phyloP scores from a whole-genome alignment of 2,888 invertebrate species.

The Cecidostiba fungosa region DNA sequence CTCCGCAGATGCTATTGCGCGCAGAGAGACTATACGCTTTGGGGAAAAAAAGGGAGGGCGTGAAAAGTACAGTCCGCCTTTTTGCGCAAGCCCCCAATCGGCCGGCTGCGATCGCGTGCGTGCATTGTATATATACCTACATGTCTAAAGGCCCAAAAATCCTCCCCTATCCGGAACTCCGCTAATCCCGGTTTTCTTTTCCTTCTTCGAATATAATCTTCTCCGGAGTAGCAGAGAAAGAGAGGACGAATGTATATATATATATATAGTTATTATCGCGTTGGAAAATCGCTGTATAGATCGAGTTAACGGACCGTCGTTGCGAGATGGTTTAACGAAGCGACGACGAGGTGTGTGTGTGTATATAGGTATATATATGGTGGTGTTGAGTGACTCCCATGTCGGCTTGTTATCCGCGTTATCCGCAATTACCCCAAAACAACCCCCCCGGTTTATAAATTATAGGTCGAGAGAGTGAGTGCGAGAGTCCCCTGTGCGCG shows the following conservation, averaged over 20 bases:
- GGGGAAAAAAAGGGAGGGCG: constrained; percentile 72
- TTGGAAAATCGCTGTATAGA: constrained; percentile 25
- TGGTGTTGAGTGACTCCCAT: constrained; percentile 79
- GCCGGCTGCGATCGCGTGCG: neutral
- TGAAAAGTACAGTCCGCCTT: constrained; percentile 78
- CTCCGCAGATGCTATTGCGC: constrained; percentile 35
- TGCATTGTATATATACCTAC: neutral
- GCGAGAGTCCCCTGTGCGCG: constrained; percentile 63
- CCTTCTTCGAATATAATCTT: neutral
- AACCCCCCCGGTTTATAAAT: constrained; percentile 79
- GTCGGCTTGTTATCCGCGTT: constrained; percentile 80
- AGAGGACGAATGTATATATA: neutral
- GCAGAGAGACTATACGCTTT: constrained; percentile 28
- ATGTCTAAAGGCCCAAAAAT: neutral
- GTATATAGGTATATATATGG: neutral
- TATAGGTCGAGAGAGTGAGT: constrained; percentile 74
- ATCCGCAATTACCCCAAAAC: constrained; percentile 80
- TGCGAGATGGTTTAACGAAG: constrained; percentile 34
- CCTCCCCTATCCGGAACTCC: neutral
- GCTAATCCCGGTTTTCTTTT: neutral
- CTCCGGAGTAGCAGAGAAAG: neutral
- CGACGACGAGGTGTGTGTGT: neutral
- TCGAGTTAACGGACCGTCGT: constrained; percentile 41
- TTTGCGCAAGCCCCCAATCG: constrained; percentile 51
- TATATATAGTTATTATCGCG: neutral